Evolutionary conservation across 2,888 invertebrate genomes (phyloP), one percentile per base, ranked within the genome.

Genomic region (Dione juno): DNA sequence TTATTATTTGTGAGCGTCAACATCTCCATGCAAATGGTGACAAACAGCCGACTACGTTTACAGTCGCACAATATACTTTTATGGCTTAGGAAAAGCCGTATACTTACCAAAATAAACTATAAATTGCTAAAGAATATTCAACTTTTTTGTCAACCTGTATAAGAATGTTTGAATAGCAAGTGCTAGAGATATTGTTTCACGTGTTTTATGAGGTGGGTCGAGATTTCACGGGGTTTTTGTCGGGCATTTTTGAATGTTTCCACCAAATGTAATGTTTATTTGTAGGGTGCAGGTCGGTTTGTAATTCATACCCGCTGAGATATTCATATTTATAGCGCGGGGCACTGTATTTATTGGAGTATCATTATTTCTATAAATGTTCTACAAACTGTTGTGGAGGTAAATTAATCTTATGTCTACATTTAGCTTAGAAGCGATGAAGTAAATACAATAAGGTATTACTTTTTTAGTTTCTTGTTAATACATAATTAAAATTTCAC

Each of bases 31-130:
- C 88, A 92, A 92, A 92, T 90, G 87, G 88, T 89, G 91, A 91
- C 92, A 92, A 92, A 91, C 90, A 90, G 88, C 83, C 88, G 82
- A 82, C 80, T 84, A 84, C 88, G 85, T 90, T 90, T 88, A 89
- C 89, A 87, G 86, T 89, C 91, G 91, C 90, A 90, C 91, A 89
- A 92, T 92, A 92, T 92, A 92, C 85, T 92, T 92, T 92, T 91
- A 92, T 89, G 87, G 86, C 82, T 80, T 84, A 88, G 87, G 89
- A 90, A 90, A 89, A 90, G 87, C 85, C 87, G 81, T 86, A 83
- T 83, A 79, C 81, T 78, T 76, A 78, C 85, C 79, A 84, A 66
- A 28, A 73, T 78, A 77, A 43, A 43, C 16, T 59, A 40, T 75
- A 65, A 3, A 21, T n/a, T 16, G n/a, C n/a, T 43, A n/a, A 10